Conservation (phyloP, 2,113 vertebrate species). For the Tauraco erythrolophus region DNA sequence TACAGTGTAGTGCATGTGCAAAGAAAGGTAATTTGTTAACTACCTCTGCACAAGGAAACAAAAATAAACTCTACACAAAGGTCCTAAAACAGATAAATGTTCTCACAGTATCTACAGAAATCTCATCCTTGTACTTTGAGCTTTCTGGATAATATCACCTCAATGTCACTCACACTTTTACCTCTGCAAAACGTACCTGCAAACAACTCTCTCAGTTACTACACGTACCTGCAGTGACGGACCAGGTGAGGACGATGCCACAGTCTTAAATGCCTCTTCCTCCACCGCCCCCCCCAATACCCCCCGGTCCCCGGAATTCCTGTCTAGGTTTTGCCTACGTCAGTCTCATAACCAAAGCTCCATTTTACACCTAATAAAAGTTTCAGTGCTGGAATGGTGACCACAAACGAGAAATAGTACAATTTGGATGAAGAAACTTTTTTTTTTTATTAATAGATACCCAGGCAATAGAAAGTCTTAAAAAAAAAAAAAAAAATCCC, state of each 20-base stretch:
- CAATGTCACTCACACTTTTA: not conserved
- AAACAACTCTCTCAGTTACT: not conserved
- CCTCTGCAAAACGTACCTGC: not conserved
- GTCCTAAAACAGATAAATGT: not conserved
- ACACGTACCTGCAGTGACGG: not conserved
- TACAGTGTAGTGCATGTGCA: not conserved
- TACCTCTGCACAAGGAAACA: not conserved
- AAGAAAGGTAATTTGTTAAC: not conserved
- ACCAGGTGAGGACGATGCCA: rapidly evolving
- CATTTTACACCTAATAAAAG: not conserved
- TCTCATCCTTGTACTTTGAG: not conserved
- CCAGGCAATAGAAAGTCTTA: not conserved
- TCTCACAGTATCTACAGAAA: not conserved
- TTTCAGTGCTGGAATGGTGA: not conserved
- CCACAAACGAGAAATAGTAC: not conserved
- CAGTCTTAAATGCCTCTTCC: not conserved
- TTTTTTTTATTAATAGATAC: not conserved
- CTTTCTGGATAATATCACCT: not conserved
- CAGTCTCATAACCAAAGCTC: not conserved
- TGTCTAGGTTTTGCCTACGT: not conserved
- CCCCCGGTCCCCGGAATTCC: not conserved
- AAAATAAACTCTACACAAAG: not conserved
- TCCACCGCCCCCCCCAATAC: too few species aligned
- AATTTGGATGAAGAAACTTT: not conserved
- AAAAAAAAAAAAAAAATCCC: not conserved